Base-by-base conservation (phyloP, 2,888 invertebrate species). In the Unio pictorum region DNA sequence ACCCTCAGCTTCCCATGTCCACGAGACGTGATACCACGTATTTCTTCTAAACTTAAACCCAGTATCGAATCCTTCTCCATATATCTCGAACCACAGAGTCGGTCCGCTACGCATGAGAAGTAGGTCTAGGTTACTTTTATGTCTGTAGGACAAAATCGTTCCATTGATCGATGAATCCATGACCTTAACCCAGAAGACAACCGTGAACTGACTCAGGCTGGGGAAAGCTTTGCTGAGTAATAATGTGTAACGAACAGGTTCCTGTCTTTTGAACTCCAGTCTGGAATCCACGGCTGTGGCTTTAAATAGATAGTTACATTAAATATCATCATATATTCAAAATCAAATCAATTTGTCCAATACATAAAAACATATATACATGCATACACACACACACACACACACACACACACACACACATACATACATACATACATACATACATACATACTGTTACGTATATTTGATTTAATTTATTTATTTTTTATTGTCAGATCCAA, bases 201-300 rank as follows among this genome's bases (percentile, higher is more conserved):
- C 83, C 18, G 89, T 88, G 69, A 89, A 88, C 23, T 81, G 68
- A 4, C 70, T 66, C 54, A 89, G 82, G 54, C 75, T 78, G 4
- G 89, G 89, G 68, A 89, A 87, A 3, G 86, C 83, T 68, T 87
- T 87, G 64, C 85, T 86, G 61, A 86, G 75, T 17, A 89, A 76
- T 6, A 87, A 68, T 11, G 87, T 85, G 76, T 86, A 86, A n/a
- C 86, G 77, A 4, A 82, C 79, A 1, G 85, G 83, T 15, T 77
- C 75, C 55, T 78, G 76, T 4, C 78, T 70, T 64, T 78, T 74
- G 71, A 87, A 88, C 70, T 86, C 87, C n/a, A 88, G 78, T 45
- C 86, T 68, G 1, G 88, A 87, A 73, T 88, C 86, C 26, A 88
- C 83, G 5, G 87, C 86, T 4, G 84, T 83, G 7, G 88, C 88